Evolutionary conservation across 2,797 vertebrate genomes (phyloP), one percentile per base, ranked within the genome.

Genomic region (Avahi laniger): DNA sequence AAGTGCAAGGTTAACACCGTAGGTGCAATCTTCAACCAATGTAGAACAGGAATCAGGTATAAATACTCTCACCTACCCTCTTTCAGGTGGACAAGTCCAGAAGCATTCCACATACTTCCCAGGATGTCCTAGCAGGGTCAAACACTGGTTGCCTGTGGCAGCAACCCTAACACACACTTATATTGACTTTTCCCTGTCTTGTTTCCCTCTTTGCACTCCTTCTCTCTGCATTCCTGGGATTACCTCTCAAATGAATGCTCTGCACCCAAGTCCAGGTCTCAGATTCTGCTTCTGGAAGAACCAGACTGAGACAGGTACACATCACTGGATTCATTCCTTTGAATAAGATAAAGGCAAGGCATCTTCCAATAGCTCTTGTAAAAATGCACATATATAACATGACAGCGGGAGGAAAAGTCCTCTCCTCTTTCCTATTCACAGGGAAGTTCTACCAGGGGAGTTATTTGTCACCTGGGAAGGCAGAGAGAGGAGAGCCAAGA

Each of bases 401-500:
- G 83, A 59, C 8, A 79, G n/a, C 59, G 43, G 12, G 76, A 95
- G 61, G 57, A 90, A n/a, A 85, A 52, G 59, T 82, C 30, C 61
- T 95, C 22, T 85, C 57, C n/a, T 83, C 67, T 93, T 76, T 90
- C 70, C 18, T 87, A 63, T 84, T 89, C 86, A 67, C 0, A 3
- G 59, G 57, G 70, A 97, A 91, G 54, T 59, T 91, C 80, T 28
- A 75, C 83, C 65, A 91, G n/a, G 75, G 90, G 79, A 97, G 28
- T 82, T 94, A 86, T 94, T 91, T 91, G 61, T 97, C 75, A 94
- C 69, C 82, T 89, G 75, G 43, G 75, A 97, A 95, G 70, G 67
- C 86, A 95, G 52, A 83, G 83, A 94, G 84, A 92, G 63, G 54
- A 80, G 43, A 95, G 52, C 46, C 63, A 73, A 86, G 81, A 94